These are phyloP conservation scores for Drosophila miranda DNA, from an alignment of 1,140 invertebrate species.

Conservation along the genomic window DNA sequence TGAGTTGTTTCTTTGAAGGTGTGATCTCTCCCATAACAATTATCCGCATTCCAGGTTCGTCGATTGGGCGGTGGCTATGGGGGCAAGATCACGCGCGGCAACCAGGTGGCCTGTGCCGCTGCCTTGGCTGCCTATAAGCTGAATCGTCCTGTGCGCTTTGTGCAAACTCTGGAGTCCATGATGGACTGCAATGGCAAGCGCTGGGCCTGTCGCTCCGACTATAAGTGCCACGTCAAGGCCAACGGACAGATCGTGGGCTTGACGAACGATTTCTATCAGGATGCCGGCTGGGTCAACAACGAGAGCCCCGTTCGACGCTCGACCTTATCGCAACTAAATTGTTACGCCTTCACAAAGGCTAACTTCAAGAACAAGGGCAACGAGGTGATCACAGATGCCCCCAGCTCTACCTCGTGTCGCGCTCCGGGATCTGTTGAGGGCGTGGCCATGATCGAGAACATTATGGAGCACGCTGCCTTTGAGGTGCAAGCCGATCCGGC, in stretches of 20 bases:
- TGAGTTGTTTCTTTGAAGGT: conserved; percentile 45
- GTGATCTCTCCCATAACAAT: not conserved
- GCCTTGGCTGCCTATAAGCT: conserved; percentile 86
- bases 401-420: conserved; percentile 85
- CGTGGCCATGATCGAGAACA: conserved; percentile 87
- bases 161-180: conserved; percentile 87
- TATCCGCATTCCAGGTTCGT: conserved; percentile 51
- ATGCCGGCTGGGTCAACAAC: conserved; percentile 86
- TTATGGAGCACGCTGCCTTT: conserved; percentile 92
- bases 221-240: conserved; percentile 85
- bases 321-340: conserved; percentile 83
- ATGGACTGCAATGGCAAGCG: conserved; percentile 87
- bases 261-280: conserved; percentile 85
- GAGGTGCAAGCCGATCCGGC: conserved; percentile 87
- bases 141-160: conserved; percentile 86
- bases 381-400: conserved; percentile 85
- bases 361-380: conserved; percentile 84
- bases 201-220: conserved; percentile 83
- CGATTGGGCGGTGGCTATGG: conserved; percentile 90
- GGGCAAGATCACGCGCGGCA: conserved; percentile 85
- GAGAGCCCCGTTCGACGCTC: conserved; percentile 83
- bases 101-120: conserved; percentile 84
- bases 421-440: conserved; percentile 87
- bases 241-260: conserved; percentile 88
- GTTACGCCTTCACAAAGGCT: conserved; percentile 83